Base-by-base conservation (phyloP, 2,888 invertebrate genomes). In the Trisateles emortualis region DNA sequence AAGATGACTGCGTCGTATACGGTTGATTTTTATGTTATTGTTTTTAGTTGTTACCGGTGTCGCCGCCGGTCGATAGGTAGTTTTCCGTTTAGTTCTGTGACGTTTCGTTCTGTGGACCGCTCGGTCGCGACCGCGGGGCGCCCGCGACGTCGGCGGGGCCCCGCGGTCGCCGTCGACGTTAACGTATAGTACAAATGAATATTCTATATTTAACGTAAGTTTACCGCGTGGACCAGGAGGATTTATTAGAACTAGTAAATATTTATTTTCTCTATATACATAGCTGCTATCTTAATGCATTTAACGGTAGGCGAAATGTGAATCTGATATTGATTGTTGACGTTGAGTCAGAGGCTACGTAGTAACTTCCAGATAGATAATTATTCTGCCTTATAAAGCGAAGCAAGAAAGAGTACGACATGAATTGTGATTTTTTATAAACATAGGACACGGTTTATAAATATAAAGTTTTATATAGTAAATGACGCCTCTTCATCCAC, bases 151-250 rank as follows among this genome's bases (percentile, higher is more conserved):
- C 45, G 47, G 47, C 41, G 52, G 36, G 58, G 56, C 45, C 50
- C 47, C 61, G 68, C 64, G 72, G 72, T 71, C 68, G 66, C 74
- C 67, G 72, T 69, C 75, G 78, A 78, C 75, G 72, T 76, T 81
- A 78, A 84, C 84, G 84, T 75, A 90, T 90, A 92, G 92, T 92
- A 92, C 92, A 92, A 92, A 90, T 72, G 78, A 79, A 80, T 83
- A 84, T 84, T 82, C 82, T 86, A 81, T 89, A 85, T 85, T 81
- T 88, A 83, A 83, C 83, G 76, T 88, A 87, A 89, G 87, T 82
- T 84, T 83, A 84, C 85, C 85, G 79, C 80, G 90, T 82, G 91
- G 92, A 92, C 92, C 92, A 89, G 82, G 84, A 86, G 81, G 80
- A 83, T 79, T 78, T 81, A 80, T 80, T 84, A 86, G 87, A 83